Evolutionary conservation across 1,140 invertebrate genomes (phyloP).

Genomic region (Himalopsyche phryganea): DNA sequence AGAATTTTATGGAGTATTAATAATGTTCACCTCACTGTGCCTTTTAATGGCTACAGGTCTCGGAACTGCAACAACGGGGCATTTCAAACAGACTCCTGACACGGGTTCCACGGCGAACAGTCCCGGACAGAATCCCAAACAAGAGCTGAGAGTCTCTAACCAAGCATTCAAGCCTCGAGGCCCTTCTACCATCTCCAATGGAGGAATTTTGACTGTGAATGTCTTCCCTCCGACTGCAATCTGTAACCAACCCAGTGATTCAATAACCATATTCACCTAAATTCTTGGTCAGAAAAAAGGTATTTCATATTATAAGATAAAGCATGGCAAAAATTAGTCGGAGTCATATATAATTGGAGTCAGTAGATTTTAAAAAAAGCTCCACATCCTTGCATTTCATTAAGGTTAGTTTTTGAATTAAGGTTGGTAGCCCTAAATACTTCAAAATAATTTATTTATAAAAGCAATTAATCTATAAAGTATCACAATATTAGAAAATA

Average conservation of each 20-base stretch:
- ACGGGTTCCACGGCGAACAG: slow-evolving; percentile 44
- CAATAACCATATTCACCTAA: too few relatives aligned
- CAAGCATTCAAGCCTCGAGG: slow-evolving; percentile 44
- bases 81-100: slow-evolving; percentile 20
- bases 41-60: slow-evolving; percentile 17
- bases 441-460: too few relatives aligned
- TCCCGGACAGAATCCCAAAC: slow-evolving; percentile 45
- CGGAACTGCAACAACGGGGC: slow-evolving; percentile 9
- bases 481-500: too few relatives aligned
- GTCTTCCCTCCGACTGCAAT: slow-evolving; percentile 43
- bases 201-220: slow-evolving; percentile 48
- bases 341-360: too few relatives aligned
- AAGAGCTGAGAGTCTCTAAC: slow-evolving; percentile 44
- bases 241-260: slow-evolving; percentile 36
- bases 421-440: too few relatives aligned
- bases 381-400: too few relatives aligned
- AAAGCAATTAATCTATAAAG: too few relatives aligned
- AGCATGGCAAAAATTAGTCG: too few relatives aligned
- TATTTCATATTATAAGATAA: not conserved
- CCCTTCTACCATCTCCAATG: slow-evolving; percentile 44
- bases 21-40: slow-evolving; percentile 13
- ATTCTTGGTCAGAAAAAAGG: not conserved
- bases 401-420: too few relatives aligned
- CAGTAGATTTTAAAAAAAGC: too few relatives aligned
- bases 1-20: too few relatives aligned